These are phyloP conservation scores for Sarcophaga carnaria DNA, from an alignment of 2,888 invertebrate species.

Conservation along the genomic window DNA sequence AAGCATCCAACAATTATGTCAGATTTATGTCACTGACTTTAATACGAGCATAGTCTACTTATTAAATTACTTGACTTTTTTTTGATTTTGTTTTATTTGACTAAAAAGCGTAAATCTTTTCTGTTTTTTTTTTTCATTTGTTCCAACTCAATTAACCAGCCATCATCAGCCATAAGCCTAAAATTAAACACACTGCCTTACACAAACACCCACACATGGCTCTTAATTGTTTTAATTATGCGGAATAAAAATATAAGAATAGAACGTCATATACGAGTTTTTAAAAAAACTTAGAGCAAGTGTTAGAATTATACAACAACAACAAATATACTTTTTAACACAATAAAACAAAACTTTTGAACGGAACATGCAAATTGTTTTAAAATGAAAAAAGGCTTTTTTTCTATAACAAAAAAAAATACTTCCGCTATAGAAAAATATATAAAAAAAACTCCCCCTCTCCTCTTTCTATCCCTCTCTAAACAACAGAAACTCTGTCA, in stretches of 20 bases:
- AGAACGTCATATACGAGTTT: background rate
- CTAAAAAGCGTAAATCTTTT: slow-evolving; percentile 26
- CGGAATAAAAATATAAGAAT: background rate
- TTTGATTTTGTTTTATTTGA: background rate
- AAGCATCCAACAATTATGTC: slow-evolving; percentile 54
- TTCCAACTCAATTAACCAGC: slow-evolving; percentile 3
- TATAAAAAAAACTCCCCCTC: slow-evolving; percentile 11
- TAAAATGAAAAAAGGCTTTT: background rate
- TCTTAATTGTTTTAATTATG: slow-evolving; percentile 51
- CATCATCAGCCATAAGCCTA: background rate
- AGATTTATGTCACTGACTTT: slow-evolving; percentile 20
- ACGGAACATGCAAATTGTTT: slow-evolving; percentile 3
- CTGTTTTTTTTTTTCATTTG: background rate
- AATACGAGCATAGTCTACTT: background rate
- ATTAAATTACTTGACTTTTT: background rate
- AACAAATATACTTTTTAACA: background rate
- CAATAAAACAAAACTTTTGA: background rate
- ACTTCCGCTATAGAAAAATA: background rate
- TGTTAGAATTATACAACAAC: background rate
- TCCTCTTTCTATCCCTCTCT: background rate
- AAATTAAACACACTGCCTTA: slow-evolving; percentile 14
- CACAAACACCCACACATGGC: background rate
- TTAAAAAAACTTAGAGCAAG: background rate
- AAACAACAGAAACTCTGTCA: slow-evolving; percentile 24
- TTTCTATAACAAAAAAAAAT: background rate